Percentiles rank a stretch among this genome's conserved stretches.
phyloP scores from a whole-genome alignment of 2,113 vertebrate genomes.

The Acrocephalus kingi region DNA sequence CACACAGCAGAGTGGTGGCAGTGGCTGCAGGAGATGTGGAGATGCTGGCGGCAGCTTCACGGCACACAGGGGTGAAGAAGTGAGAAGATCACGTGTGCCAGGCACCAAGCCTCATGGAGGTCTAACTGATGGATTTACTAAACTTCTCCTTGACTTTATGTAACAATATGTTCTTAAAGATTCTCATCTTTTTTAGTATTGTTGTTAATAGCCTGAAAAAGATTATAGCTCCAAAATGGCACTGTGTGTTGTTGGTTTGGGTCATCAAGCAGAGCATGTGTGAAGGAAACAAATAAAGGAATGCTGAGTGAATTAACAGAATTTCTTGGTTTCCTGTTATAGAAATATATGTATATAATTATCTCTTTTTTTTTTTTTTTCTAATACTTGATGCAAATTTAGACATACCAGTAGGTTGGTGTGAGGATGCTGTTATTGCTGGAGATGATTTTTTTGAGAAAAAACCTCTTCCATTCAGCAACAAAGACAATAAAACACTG shows the following conservation, averaged over 20 bases:
- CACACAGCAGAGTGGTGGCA: not conserved
- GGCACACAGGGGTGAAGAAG: not conserved
- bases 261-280: not conserved
- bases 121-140: not conserved
- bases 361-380: no score
- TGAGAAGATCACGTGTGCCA: rapidly evolving
- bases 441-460: not conserved
- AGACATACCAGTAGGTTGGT: not conserved
- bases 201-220: not conserved
- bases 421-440: not conserved
- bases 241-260: not conserved
- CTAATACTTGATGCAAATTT: not conserved
- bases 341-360: not conserved
- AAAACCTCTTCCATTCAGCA: not conserved
- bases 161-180: not conserved
- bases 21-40: not conserved
- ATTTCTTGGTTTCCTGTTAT: not conserved
- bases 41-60: not conserved
- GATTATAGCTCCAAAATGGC: not conserved
- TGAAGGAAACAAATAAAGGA: not conserved
- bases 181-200: not conserved
- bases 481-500: not conserved
- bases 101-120: not conserved
- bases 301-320: not conserved
- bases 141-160: not conserved